These are phyloP conservation scores for Malthinus flaveolus DNA, from an alignment of 2,888 invertebrate species.

Conservation along the genomic window DNA sequence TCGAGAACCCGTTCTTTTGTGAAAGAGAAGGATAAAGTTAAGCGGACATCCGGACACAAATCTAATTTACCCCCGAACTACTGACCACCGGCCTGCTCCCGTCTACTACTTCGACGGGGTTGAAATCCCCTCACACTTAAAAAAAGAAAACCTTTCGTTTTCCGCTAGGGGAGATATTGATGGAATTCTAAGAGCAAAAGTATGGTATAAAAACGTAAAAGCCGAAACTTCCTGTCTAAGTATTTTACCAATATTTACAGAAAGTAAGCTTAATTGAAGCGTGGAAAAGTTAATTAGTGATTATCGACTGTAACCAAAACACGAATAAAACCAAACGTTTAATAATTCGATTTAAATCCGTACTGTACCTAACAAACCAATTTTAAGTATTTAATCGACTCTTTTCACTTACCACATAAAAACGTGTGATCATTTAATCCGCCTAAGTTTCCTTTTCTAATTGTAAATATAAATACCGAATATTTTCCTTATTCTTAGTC, in stretches of 20 bases:
- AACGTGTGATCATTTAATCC: conserved; percentile 20
- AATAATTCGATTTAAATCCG: conserved; percentile 15
- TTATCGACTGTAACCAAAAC: conserved; percentile 17
- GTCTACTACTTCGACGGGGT: background rate
- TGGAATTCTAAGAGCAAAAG: background rate
- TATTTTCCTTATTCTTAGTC: conserved; percentile 2
- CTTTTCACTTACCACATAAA: conserved; percentile 25
- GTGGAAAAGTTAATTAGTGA: conserved; percentile 10
- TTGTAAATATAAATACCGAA: conserved; percentile 17
- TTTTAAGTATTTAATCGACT: conserved; percentile 10
- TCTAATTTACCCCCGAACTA: background rate
- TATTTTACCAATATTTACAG: no score
- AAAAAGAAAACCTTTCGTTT: no score
- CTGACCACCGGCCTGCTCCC: background rate
- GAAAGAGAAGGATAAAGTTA: no score
- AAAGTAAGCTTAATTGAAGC: background rate
- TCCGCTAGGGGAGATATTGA: conserved; percentile 5
- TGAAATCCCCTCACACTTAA: conserved; percentile 18
- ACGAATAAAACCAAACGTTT: conserved; percentile 15
- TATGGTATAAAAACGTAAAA: background rate
- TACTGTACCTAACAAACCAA: conserved; percentile 7
- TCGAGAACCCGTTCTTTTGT: no score
- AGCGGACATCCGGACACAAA: background rate
- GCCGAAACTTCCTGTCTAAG: no score
- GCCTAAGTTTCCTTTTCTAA: conserved; percentile 13